Percentiles rank a stretch among this genome's conserved stretches.
Evolutionary conservation across 2,888 invertebrate species (phyloP).

Genomic region (Mythimna lalbum): DNA sequence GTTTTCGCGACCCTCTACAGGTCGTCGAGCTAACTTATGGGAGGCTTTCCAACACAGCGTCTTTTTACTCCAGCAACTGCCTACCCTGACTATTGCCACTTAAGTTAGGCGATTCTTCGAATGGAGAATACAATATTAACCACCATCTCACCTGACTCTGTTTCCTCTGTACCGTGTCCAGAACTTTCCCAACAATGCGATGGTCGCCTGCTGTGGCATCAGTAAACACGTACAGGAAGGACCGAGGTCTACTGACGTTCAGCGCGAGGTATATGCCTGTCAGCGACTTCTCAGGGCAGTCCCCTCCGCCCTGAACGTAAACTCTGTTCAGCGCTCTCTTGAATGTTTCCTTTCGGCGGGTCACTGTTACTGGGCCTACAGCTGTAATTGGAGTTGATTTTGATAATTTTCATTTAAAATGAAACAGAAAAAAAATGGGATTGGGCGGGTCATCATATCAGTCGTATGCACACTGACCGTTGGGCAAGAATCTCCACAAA

Average conservation of each 20-base stretch:
- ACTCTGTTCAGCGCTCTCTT: constrained; percentile 90
- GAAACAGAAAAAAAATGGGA: too few relatives aligned
- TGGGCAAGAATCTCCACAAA: too few relatives aligned
- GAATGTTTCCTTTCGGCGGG: constrained; percentile 91
- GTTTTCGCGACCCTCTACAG: too few relatives aligned
- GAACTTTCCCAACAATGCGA: constrained; percentile 90
- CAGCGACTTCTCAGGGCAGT: constrained; percentile 94
- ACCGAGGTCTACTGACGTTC: constrained; percentile 91
- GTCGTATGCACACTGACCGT: too few relatives aligned
- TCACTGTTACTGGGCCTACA: constrained; percentile 90
- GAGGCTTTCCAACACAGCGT: too few relatives aligned
- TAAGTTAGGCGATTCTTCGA: too few relatives aligned
- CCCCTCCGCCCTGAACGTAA: constrained; percentile 92
- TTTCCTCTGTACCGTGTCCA: constrained; percentile 93
- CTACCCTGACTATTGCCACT: too few relatives aligned
- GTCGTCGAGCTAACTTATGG: too few relatives aligned
- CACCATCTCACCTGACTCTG: constrained; percentile 91
- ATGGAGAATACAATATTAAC: too few relatives aligned
- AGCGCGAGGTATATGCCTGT: constrained; percentile 92
- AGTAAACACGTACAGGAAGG: constrained; percentile 94
- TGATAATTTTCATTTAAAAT: too few relatives aligned
- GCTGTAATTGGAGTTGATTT: constrained; percentile 21
- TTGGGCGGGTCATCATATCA: too few relatives aligned
- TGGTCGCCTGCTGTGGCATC: constrained; percentile 94
- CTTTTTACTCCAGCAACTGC: too few relatives aligned